Percentiles rank a stretch among this genome's conserved stretches.
phyloP scores from a whole-genome alignment of 2,888 invertebrate species.

The Lasioglossum malachurum region DNA sequence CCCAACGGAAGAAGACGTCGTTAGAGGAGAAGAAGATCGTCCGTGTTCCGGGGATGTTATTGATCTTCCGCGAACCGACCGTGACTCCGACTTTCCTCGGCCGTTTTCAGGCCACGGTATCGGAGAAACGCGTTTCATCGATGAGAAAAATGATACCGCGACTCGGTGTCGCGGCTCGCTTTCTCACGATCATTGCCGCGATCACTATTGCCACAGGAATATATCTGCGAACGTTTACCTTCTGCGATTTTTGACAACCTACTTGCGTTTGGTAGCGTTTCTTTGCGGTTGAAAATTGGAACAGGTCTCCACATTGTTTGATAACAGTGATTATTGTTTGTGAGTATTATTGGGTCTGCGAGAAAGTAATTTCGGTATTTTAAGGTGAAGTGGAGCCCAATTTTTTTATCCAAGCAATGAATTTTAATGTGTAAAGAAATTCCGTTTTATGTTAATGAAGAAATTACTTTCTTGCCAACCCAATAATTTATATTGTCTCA shows the following conservation, averaged over 20 bases:
- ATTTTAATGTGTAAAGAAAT: no score
- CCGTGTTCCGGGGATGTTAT: conserved; percentile 21
- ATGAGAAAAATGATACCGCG: not conserved
- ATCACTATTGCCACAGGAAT: not conserved
- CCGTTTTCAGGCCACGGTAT: not conserved
- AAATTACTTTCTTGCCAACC: no score
- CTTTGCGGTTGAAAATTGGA: no score
- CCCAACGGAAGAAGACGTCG: not conserved
- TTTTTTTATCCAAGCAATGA: no score
- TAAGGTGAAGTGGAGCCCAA: no score
- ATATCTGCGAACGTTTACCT: not conserved
- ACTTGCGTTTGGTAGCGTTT: no score
- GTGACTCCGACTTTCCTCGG: conserved; percentile 6
- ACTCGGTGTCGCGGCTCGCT: not conserved
- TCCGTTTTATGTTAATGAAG: no score
- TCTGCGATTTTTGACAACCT: not conserved
- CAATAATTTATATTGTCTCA: not conserved
- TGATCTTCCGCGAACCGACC: conserved; percentile 25
- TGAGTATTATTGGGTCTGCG: not conserved
- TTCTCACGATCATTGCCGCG: conserved; percentile 19
- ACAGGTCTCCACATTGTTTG: no score
- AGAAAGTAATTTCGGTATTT: no score
- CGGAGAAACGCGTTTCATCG: conserved; percentile 5
- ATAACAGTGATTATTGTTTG: no score
- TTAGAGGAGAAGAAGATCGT: conserved; percentile 8